A percentile compares a stretch with the other conserved stretches of the same genome.
Conservation (phyloP, 2,888 invertebrate genomes). For the Habroteleia sp. region DNA sequence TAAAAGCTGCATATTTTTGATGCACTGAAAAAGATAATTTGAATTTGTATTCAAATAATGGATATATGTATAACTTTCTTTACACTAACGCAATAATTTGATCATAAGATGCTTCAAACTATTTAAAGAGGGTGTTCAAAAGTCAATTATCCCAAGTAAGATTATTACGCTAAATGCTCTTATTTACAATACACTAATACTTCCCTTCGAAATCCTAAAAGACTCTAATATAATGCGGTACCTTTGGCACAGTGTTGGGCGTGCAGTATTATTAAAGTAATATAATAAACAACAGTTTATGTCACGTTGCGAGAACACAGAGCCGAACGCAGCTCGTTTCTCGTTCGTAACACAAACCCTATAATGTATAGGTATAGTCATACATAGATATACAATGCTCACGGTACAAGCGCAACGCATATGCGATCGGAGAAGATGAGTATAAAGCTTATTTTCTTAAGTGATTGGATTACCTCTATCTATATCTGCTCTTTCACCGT, state of each 20-base stretch:
- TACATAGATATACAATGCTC: conserved; percentile 34
- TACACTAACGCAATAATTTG: background rate
- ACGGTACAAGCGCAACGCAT: conserved; percentile 44
- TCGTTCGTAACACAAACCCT: conserved; percentile 33
- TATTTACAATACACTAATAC: conserved; percentile 48
- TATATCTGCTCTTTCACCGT: conserved; percentile 48
- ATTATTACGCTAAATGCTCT: conserved; percentile 37
- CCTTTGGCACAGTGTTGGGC: conserved; percentile 50
- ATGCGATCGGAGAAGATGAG: conserved; percentile 64
- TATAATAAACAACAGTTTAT: conserved; percentile 72
- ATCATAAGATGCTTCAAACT: conserved; percentile 5
- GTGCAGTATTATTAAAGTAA: conserved; percentile 68
- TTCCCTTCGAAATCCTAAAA: conserved; percentile 38
- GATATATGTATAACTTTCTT: background rate
- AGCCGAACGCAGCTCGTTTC: conserved; percentile 54
- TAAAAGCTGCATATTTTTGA: too few relatives aligned
- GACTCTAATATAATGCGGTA: conserved; percentile 55
- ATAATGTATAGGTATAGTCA: conserved; percentile 45
- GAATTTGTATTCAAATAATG: too few relatives aligned
- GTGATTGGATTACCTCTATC: conserved; percentile 69
- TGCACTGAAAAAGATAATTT: too few relatives aligned
- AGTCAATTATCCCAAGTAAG: conserved; percentile 34
- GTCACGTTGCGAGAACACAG: conserved; percentile 67
- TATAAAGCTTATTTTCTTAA: conserved; percentile 71
- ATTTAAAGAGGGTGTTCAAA: conserved; percentile 14